These are phyloP conservation scores for Sorex maritimensis DNA, from an alignment of 2,797 vertebrate genomes.

Conservation along the genomic window DNA sequence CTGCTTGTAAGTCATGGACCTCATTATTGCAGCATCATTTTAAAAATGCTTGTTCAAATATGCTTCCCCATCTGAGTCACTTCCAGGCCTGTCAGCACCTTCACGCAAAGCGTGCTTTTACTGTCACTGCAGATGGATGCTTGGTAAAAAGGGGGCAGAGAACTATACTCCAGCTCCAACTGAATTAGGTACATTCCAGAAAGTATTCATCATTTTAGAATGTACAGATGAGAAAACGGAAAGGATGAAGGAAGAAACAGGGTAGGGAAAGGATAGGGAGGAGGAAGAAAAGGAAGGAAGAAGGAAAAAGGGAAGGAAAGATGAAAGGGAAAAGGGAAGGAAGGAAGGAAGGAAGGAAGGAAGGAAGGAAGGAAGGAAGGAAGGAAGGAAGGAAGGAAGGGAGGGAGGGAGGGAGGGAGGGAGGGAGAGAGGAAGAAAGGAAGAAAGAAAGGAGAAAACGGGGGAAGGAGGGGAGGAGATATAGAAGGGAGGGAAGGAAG, in stretches of 20 bases:
- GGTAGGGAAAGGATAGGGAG: too few species aligned
- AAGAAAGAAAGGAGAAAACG: too few species aligned
- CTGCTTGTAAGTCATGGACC: slow-evolving; percentile 59
- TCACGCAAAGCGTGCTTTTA: slow-evolving; percentile 26
- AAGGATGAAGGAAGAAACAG: too few species aligned
- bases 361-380: neutral
- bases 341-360: too few species aligned
- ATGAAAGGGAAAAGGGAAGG: too few species aligned
- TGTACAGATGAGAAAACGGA: neutral
- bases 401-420: too few species aligned
- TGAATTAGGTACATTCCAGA: slow-evolving; percentile 62
- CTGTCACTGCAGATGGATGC: slow-evolving; percentile 23
- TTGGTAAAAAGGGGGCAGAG: slow-evolving; percentile 39
- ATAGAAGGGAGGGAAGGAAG: rapidly evolving
- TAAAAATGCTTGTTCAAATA: slow-evolving; percentile 47
- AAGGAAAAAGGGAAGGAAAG: too few species aligned
- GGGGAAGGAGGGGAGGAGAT: too few species aligned
- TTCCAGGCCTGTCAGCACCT: slow-evolving; percentile 63
- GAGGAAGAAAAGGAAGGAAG: too few species aligned
- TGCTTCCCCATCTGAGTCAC: slow-evolving; percentile 56
- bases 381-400: too few species aligned
- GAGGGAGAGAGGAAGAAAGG: too few species aligned
- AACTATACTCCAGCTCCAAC: neutral
- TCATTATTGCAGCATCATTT: slow-evolving; percentile 60
- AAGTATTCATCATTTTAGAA: slow-evolving; percentile 49